These are phyloP conservation scores for Parasteatoda lunata DNA, from an alignment of 2,888 invertebrate species.

Conservation along the genomic window DNA sequence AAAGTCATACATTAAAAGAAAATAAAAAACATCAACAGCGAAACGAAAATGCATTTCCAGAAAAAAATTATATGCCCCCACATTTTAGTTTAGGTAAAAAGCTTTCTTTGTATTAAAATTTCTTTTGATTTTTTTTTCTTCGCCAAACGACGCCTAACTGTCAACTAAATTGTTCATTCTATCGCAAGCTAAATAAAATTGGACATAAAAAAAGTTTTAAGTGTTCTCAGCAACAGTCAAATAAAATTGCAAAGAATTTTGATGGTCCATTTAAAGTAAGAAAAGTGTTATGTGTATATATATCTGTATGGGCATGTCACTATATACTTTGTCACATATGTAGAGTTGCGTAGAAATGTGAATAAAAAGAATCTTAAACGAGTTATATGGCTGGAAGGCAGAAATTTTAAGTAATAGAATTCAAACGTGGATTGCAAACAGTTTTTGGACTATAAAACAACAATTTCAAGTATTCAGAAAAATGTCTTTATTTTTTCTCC, in stretches of 20 bases:
- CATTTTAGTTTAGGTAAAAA: slow-evolving; percentile 39
- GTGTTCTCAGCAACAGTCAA: slow-evolving; percentile 54
- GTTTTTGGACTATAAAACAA: slow-evolving; percentile 53
- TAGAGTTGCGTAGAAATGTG: neutral
- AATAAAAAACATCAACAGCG: slow-evolving; percentile 3
- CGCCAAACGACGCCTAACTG: slow-evolving; percentile 48
- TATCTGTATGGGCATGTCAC: slow-evolving; percentile 30
- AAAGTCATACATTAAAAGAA: slow-evolving; percentile 8
- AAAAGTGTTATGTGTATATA: slow-evolving; percentile 32
- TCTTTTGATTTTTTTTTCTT: slow-evolving; percentile 40
- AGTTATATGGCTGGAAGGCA: slow-evolving; percentile 42
- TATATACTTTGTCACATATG: slow-evolving; percentile 20
- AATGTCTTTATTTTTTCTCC: neutral
- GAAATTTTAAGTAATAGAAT: slow-evolving; percentile 55
- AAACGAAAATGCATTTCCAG: slow-evolving; percentile 30
- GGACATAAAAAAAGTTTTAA: slow-evolving; percentile 52
- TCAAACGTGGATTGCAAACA: slow-evolving; percentile 46
- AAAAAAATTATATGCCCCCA: slow-evolving; percentile 25
- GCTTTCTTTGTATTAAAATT: slow-evolving; percentile 47
- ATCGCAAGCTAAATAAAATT: slow-evolving; percentile 17
- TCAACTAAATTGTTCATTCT: slow-evolving; percentile 51
- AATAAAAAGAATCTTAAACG: slow-evolving; percentile 30
- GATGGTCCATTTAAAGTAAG: slow-evolving; percentile 57
- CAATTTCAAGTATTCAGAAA: slow-evolving; percentile 49
- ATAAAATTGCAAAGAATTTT: slow-evolving; percentile 56